phyloP scores from a whole-genome alignment of 1,140 invertebrate species.

The Papilio machaon region DNA sequence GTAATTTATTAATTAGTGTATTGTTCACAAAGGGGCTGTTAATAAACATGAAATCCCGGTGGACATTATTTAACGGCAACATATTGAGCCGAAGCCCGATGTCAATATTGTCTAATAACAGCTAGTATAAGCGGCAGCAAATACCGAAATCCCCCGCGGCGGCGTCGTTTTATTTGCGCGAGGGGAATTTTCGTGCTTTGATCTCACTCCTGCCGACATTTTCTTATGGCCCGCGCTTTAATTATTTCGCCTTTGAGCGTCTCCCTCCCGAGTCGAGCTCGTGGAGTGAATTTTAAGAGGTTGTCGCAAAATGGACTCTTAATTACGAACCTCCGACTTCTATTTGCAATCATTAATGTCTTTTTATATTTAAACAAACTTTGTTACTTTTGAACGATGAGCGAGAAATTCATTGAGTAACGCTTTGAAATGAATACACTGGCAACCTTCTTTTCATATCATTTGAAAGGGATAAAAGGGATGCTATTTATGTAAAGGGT shows the following conservation, averaged over 20 bases:
- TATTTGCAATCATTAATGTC: slow-evolving; percentile 77
- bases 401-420: not conserved
- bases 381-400: slow-evolving; percentile 17
- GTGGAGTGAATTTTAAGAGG: slow-evolving; percentile 79
- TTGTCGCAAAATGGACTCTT: slow-evolving; percentile 76
- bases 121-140: slow-evolving; percentile 55
- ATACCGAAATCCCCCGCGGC: slow-evolving; percentile 65
- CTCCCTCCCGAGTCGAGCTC: slow-evolving; percentile 47
- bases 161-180: slow-evolving; percentile 68
- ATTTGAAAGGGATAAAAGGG: not conserved
- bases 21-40: slow-evolving; percentile 10
- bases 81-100: slow-evolving; percentile 27
- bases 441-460: not conserved
- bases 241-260: slow-evolving; percentile 77
- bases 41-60: slow-evolving; percentile 3
- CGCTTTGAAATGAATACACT: slow-evolving; percentile 10
- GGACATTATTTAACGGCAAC: slow-evolving; percentile 38
- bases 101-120: slow-evolving; percentile 45
- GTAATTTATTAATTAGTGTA: slow-evolving; percentile 44
- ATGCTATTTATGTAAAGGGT: not conserved
- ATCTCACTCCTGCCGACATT: slow-evolving; percentile 68
- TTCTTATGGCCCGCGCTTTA: slow-evolving; percentile 74
- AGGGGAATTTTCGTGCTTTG: slow-evolving; percentile 71
- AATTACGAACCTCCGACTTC: slow-evolving; percentile 70
- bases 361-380: slow-evolving; percentile 49